Percentiles rank a stretch among this genome's conserved stretches.
These are phyloP conservation scores for Enteromius mattozi DNA, from an alignment of 2,797 vertebrate genomes.

Conservation along the genomic window DNA sequence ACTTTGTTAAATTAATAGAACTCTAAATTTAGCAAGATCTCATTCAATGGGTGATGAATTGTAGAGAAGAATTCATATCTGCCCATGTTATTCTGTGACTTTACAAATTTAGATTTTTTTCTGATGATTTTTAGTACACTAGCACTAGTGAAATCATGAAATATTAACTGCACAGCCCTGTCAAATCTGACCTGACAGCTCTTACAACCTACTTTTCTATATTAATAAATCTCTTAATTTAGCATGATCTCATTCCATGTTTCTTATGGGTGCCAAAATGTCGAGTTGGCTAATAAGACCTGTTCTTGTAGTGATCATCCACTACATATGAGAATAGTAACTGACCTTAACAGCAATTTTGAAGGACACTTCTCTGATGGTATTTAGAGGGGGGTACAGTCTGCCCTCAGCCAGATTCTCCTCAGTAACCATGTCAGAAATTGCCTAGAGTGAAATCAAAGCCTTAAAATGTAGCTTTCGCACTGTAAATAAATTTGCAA, in stretches of 20 bases:
- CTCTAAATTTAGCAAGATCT: constrained; percentile 14
- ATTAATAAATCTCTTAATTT: constrained; percentile 37
- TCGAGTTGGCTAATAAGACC: not conserved
- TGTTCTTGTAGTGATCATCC: not conserved
- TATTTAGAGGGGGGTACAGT: constrained; percentile 91
- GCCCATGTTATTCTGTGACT: not conserved
- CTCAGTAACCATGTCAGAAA: constrained; percentile 91
- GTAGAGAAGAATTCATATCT: too few species aligned
- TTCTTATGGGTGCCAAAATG: not conserved
- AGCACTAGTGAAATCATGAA: not conserved
- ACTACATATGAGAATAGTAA: not conserved
- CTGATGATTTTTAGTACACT: not conserved
- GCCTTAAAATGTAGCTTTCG: not conserved
- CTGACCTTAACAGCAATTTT: constrained; percentile 95
- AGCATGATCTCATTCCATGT: constrained; percentile 30
- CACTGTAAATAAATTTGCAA: not conserved
- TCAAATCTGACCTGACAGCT: not conserved
- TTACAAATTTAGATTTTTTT: not conserved
- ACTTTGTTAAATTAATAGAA: constrained; percentile 18
- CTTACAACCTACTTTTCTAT: constrained; percentile 34
- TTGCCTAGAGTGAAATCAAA: constrained; percentile 76
- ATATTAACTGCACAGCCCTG: not conserved
- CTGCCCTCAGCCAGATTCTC: constrained; percentile 91
- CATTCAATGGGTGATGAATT: not conserved
- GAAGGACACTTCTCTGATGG: constrained; percentile 94